phyloP scores from a whole-genome alignment of 2,113 vertebrate genomes.

The Megaleporinus macrocephalus region DNA sequence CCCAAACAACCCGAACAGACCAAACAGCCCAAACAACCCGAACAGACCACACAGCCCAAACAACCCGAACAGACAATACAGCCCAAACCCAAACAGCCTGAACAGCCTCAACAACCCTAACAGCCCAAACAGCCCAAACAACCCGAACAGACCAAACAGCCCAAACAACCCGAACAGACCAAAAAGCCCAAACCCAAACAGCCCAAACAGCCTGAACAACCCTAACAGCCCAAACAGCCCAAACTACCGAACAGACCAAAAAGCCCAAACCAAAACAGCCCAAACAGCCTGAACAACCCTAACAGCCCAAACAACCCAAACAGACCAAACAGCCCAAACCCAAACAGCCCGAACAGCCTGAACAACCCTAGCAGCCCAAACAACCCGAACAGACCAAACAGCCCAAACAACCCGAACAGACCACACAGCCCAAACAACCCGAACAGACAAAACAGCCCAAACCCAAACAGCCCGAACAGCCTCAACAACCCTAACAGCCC shows the following conservation, averaged over 20 bases:
- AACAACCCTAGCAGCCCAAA: too few relatives aligned
- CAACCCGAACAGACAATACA: too few relatives aligned
- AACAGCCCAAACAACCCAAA: slow-evolving; percentile 21
- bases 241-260: slow-evolving; percentile 24
- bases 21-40: slow-evolving; percentile 19
- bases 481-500: slow-evolving; percentile 22
- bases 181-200: slow-evolving; percentile 17
- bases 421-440: slow-evolving; percentile 10
- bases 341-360: slow-evolving; percentile 20
- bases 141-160: slow-evolving; percentile 23
- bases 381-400: slow-evolving; percentile 26
- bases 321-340: slow-evolving; percentile 26
- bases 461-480: slow-evolving; percentile 22
- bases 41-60: slow-evolving; percentile 25
- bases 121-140: slow-evolving; percentile 18
- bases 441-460: slow-evolving; percentile 19
- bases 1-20: slow-evolving; percentile 16
- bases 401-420: slow-evolving; percentile 14
- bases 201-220: slow-evolving; percentile 20
- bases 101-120: too few relatives aligned
- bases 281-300: slow-evolving; percentile 13
- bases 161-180: slow-evolving; percentile 18
- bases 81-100: too few relatives aligned
- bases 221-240: slow-evolving; percentile 21
- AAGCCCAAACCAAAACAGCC: slow-evolving; percentile 18